phyloP scores from a whole-genome alignment of 2,797 vertebrate genomes.

The Esox lucius region DNA sequence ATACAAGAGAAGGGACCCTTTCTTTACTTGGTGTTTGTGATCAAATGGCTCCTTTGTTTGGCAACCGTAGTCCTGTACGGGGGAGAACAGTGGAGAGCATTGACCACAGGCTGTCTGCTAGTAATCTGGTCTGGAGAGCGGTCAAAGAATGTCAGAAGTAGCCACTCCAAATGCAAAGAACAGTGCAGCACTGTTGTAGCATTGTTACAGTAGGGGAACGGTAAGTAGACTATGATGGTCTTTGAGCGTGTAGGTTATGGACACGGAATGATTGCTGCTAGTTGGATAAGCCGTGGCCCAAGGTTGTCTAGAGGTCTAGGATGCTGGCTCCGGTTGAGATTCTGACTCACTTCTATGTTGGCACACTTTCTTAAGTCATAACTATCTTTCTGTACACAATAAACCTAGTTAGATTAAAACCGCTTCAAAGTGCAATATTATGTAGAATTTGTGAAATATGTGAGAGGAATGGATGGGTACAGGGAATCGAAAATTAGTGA shows the following conservation, averaged over 20 bases:
- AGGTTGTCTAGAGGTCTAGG: background rate
- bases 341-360: too few relatives aligned
- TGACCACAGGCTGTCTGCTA: background rate
- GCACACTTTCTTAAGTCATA: too few relatives aligned
- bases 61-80: background rate
- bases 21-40: slow-evolving; percentile 1
- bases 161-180: background rate
- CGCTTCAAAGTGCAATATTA: too few relatives aligned
- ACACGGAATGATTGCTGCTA: background rate
- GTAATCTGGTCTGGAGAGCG: slow-evolving; percentile 3
- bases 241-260: background rate
- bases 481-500: too few relatives aligned
- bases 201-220: background rate
- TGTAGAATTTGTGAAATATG: background rate
- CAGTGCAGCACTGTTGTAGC: background rate
- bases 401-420: too few relatives aligned
- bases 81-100: slow-evolving; percentile 9
- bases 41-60: background rate
- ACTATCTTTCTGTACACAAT: too few relatives aligned
- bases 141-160: slow-evolving; percentile 7
- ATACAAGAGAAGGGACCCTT: slow-evolving; percentile 1
- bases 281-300: background rate
- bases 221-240: background rate
- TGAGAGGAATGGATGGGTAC: background rate
- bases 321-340: too few relatives aligned